Percentiles rank a stretch among this genome's conserved stretches.
Conservation (phyloP, 2,888 invertebrate genomes). For the Choreutis nemorana region DNA sequence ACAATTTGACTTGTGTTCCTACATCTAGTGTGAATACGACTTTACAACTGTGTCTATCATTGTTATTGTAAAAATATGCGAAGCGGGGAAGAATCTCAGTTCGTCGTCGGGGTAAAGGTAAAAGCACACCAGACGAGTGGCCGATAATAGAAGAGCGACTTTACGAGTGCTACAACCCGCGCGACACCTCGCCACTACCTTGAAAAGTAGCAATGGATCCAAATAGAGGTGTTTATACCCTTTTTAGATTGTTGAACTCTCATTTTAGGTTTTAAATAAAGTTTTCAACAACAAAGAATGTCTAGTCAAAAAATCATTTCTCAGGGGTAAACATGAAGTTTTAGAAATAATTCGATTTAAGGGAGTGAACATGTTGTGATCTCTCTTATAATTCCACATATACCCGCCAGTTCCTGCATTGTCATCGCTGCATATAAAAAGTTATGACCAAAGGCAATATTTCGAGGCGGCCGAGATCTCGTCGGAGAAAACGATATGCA, state of each 20-base stretch:
- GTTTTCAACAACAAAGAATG: no score
- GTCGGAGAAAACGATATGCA: slow-evolving; percentile 62
- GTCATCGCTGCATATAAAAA: slow-evolving; percentile 67
- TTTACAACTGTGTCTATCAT: no score
- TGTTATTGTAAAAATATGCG: no score
- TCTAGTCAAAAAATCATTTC: background rate
- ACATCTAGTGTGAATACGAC: no score
- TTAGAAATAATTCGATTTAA: no score
- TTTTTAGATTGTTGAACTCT: no score
- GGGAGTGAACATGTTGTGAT: slow-evolving; percentile 17
- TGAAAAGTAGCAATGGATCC: no score
- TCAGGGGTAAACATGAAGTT: no score
- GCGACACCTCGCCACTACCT: slow-evolving; percentile 50
- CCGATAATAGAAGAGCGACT: slow-evolving; percentile 51
- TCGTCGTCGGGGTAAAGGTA: no score
- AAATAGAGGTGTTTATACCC: background rate
- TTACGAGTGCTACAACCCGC: slow-evolving; percentile 53
- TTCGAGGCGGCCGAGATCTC: slow-evolving; percentile 39
- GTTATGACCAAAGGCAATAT: slow-evolving; percentile 64
- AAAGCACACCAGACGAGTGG: slow-evolving; percentile 30
- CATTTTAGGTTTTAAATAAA: no score
- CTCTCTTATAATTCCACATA: slow-evolving; percentile 25
- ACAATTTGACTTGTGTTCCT: no score
- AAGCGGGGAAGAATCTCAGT: no score
- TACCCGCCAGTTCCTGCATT: slow-evolving; percentile 56